phyloP scores from a whole-genome alignment of 2,888 invertebrate species.

The Euproctis similis region DNA sequence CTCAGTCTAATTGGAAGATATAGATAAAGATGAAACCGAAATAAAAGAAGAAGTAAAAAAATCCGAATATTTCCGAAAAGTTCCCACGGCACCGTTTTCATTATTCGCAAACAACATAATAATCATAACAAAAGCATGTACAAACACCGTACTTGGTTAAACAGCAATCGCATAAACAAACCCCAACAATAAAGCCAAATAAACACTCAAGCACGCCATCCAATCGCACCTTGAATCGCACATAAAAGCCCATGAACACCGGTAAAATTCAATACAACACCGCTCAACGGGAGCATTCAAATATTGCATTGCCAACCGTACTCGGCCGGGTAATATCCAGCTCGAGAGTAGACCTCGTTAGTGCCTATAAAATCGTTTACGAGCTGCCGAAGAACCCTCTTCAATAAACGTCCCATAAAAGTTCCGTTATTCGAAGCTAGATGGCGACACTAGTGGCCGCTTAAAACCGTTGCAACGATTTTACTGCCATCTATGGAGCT shows the following conservation, averaged over 20 bases:
- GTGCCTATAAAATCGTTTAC: slow-evolving; percentile 74
- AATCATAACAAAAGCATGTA: slow-evolving; percentile 73
- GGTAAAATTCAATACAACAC: slow-evolving; percentile 69
- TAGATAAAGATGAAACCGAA: no score
- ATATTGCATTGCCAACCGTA: slow-evolving; percentile 66
- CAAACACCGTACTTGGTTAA: slow-evolving; percentile 72
- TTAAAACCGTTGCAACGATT: slow-evolving; percentile 66
- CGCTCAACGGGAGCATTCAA: slow-evolving; percentile 65
- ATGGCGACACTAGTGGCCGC: slow-evolving; percentile 72
- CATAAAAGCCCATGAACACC: slow-evolving; percentile 73
- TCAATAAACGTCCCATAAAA: slow-evolving; percentile 74
- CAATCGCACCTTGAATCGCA: slow-evolving; percentile 76
- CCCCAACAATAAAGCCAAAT: slow-evolving; percentile 76
- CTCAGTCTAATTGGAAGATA: no score
- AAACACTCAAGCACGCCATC: slow-evolving; percentile 75
- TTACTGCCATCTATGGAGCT: slow-evolving; percentile 74
- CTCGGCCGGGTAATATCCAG: slow-evolving; percentile 70
- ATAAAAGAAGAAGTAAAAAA: no score
- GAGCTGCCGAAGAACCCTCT: slow-evolving; percentile 75
- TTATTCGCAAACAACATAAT: slow-evolving; percentile 68
- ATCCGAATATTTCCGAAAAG: slow-evolving; percentile 26
- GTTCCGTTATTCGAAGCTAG: slow-evolving; percentile 71
- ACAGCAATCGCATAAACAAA: slow-evolving; percentile 76
- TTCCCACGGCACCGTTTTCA: slow-evolving; percentile 54
- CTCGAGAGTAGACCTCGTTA: slow-evolving; percentile 70